Percentiles rank a stretch among this genome's conserved stretches.
Evolutionary conservation across 2,888 invertebrate species (phyloP).

Genomic region (Coelinius sp.): DNA sequence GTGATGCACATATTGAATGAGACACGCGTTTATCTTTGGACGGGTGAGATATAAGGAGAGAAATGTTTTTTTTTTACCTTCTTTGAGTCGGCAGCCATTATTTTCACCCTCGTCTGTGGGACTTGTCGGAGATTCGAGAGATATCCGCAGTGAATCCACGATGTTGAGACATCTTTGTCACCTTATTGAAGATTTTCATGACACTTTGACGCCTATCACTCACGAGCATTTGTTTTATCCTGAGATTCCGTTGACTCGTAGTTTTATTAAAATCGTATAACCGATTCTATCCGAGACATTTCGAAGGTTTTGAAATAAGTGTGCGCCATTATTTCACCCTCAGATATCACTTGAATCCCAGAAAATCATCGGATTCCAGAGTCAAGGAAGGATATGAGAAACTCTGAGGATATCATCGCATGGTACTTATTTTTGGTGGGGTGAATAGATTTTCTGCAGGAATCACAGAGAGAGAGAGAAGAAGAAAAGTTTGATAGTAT

Average conservation of each 20-base stretch:
- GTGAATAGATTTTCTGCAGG: conserved; percentile 18
- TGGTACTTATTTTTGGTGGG: conserved; percentile 15
- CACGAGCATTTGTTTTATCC: background rate
- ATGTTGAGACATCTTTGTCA: conserved; percentile 6
- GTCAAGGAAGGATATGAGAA: conserved; percentile 37
- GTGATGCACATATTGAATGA: conserved; percentile 50
- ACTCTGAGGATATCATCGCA: conserved; percentile 11
- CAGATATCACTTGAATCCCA: conserved; percentile 40
- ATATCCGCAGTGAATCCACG: conserved; percentile 23
- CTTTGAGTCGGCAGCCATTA: conserved; percentile 14
- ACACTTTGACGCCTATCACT: background rate
- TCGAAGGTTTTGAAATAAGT: conserved; percentile 30
- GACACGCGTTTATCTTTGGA: conserved; percentile 44
- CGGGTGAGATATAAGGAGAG: conserved; percentile 16
- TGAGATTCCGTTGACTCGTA: background rate
- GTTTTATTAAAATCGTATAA: background rate
- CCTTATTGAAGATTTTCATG: background rate
- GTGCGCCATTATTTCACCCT: conserved; percentile 46
- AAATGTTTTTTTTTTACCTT: conserved; percentile 22
- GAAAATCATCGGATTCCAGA: conserved; percentile 47
- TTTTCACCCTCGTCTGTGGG: conserved; percentile 28
- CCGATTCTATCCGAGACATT: background rate
- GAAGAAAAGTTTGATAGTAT: background rate
- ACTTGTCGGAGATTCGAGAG: conserved; percentile 33
- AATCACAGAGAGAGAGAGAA: conserved; percentile 19